A percentile compares a stretch with the other conserved stretches of the same genome.
phyloP scores from a whole-genome alignment of 1,140 invertebrate genomes.

The Oedothorax gibbosus region DNA sequence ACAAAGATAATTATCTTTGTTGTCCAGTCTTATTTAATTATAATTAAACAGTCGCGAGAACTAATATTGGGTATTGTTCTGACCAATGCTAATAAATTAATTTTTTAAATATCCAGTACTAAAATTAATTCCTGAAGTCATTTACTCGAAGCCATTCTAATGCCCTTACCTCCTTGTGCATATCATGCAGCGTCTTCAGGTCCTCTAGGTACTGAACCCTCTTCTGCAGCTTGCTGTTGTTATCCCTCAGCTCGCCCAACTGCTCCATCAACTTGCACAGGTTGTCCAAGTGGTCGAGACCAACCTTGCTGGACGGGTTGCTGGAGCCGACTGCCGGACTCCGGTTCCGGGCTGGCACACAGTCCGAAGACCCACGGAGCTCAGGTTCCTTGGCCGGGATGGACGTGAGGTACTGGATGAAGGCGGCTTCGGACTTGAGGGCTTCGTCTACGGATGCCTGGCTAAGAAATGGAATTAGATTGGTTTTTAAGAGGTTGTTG shows the following conservation, averaged over 20 bases:
- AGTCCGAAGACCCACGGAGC: constrained; percentile 33
- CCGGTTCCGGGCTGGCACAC: background rate
- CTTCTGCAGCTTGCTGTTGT: constrained; percentile 77
- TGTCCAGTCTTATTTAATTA: too few species aligned
- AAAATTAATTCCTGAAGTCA: too few species aligned
- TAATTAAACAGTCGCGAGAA: too few species aligned
- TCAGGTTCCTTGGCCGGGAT: constrained; percentile 28
- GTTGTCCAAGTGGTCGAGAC: constrained; percentile 81
- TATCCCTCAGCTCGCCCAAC: constrained; percentile 77
- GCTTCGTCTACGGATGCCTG: constrained; percentile 43
- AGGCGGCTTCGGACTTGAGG: constrained; percentile 52
- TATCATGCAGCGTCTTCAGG: constrained; percentile 76
- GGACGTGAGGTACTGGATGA: constrained; percentile 54
- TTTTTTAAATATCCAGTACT: too few species aligned
- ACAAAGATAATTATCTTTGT: too few species aligned
- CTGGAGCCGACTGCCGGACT: background rate
- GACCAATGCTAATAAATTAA: too few species aligned
- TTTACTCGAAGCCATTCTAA: background rate
- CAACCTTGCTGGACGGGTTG: constrained; percentile 65
- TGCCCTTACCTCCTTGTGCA: constrained; percentile 64
- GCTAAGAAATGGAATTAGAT: background rate
- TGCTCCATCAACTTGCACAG: constrained; percentile 81
- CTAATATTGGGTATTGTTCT: too few species aligned
- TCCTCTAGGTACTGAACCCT: constrained; percentile 80
- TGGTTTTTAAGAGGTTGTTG: background rate